Evolutionary conservation across 1,140 invertebrate genomes (phyloP).

Genomic region (Drosophila novamexicana): DNA sequence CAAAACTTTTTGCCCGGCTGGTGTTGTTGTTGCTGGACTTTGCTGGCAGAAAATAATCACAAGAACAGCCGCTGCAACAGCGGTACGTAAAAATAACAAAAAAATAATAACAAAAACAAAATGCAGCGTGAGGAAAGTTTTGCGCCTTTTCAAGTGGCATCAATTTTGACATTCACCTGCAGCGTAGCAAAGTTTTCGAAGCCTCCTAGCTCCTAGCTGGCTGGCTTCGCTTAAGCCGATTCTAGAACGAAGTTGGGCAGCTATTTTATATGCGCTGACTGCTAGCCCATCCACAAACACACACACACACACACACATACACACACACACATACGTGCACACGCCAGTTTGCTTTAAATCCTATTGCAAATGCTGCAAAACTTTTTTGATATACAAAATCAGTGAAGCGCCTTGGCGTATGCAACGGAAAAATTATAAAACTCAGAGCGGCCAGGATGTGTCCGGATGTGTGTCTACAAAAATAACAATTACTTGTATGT

Average conservation of each 20-base stretch:
- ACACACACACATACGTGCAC: not conserved
- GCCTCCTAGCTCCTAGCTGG: conserved; percentile 41
- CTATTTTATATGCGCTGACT: conserved; percentile 20
- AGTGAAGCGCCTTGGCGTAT: conserved; percentile 51
- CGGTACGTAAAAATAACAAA: conserved; percentile 2
- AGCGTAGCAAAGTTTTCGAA: conserved; percentile 59
- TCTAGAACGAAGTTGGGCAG: conserved; percentile 34
- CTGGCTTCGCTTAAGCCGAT: conserved; percentile 55
- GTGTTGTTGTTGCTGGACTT: conserved; percentile 18
- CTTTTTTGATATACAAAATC: conserved; percentile 70
- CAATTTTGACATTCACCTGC: conserved; percentile 84
- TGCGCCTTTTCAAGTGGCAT: conserved; percentile 75
- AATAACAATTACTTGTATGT: conserved; percentile 58
- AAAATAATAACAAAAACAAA: conserved; percentile 1
- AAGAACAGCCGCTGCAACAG: conserved; percentile 15
- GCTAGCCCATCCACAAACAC: conserved; percentile 3
- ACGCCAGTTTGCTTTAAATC: conserved; percentile 5
- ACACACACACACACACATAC: conserved; percentile 11
- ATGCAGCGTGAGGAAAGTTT: conserved; percentile 54
- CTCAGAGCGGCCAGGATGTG: conserved; percentile 50
- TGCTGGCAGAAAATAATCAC: conserved; percentile 10
- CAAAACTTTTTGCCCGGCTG: conserved; percentile 33
- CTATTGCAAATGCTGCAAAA: conserved; percentile 41
- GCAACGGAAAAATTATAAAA: conserved; percentile 56
- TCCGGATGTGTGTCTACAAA: conserved; percentile 73